Conservation (phyloP, 2,113 vertebrate species). For the Pseudonaja textilis region DNA sequence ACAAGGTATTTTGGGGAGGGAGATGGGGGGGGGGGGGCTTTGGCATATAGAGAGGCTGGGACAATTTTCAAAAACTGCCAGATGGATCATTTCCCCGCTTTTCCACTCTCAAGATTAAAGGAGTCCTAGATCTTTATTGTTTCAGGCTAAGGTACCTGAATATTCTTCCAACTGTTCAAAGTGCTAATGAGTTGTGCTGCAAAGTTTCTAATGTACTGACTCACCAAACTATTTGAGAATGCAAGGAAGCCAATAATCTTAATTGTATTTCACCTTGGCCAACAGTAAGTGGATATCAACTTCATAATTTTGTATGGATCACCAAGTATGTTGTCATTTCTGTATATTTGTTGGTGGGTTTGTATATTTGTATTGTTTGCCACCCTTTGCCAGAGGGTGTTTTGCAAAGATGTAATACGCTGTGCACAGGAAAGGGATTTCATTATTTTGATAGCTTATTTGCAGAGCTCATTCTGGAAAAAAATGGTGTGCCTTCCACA, state of each 20-base stretch:
- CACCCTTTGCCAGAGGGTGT: background rate
- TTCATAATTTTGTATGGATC: background rate
- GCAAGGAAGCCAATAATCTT: background rate
- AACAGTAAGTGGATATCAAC: background rate
- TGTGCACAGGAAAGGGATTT: background rate
- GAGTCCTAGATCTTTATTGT: background rate
- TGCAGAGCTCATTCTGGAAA: background rate
- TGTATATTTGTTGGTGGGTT: background rate
- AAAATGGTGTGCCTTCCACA: background rate
- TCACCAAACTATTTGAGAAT: background rate
- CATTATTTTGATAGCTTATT: background rate
- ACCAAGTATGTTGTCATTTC: background rate
- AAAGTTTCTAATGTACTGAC: background rate
- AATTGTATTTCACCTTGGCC: background rate
- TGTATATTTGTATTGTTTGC: background rate
- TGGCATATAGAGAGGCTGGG: background rate
- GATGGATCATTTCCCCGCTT: background rate
- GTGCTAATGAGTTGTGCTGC: background rate
- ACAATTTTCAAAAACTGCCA: background rate
- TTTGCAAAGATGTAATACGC: background rate
- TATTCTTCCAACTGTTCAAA: background rate
- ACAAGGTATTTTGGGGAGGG: background rate
- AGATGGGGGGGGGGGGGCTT: background rate
- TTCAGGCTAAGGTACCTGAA: background rate
- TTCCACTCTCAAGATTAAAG: background rate